A percentile compares a stretch with the other conserved stretches of the same genome.
Conservation (phyloP, 2,113 vertebrate species). For the Cottus gobio region DNA sequence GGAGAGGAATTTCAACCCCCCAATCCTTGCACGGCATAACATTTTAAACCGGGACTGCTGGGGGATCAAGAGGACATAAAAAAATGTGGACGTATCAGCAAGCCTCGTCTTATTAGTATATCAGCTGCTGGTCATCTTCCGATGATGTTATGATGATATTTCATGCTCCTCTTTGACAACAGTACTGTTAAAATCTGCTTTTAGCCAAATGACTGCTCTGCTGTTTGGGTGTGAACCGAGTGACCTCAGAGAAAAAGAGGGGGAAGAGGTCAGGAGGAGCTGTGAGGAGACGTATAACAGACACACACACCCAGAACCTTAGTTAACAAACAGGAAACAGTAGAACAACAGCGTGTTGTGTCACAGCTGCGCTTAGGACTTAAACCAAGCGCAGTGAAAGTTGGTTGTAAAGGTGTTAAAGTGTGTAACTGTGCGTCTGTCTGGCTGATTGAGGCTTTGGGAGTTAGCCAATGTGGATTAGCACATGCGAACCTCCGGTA, state of each 20-base stretch:
- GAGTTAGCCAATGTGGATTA: constrained; percentile 49
- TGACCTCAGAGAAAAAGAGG: neutral
- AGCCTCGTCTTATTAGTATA: neutral
- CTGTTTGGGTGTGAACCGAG: constrained; percentile 4
- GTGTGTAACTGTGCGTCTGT: constrained; percentile 28
- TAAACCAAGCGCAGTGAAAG: constrained; percentile 6
- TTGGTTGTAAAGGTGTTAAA: neutral
- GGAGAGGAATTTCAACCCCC: neutral
- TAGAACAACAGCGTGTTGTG: neutral
- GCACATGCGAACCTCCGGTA: constrained; percentile 34
- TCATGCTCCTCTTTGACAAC: neutral
- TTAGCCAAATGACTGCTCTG: constrained; percentile 10
- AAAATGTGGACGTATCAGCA: neutral
- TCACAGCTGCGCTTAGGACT: neutral
- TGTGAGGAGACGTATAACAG: constrained; percentile 6
- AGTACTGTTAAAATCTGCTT: neutral
- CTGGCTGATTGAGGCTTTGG: constrained; percentile 31
- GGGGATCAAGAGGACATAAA: too few species aligned
- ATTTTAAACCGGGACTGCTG: neutral
- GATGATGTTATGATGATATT: neutral
- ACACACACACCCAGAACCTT: constrained; percentile 5
- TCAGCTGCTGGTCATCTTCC: neutral
- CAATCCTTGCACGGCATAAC: neutral
- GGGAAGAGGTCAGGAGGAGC: neutral
- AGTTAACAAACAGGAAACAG: neutral